A percentile compares a stretch with the other conserved stretches of the same genome.
Evolutionary conservation across 2,797 vertebrate genomes (phyloP).

Genomic region (Pagetopsis macropterus): DNA sequence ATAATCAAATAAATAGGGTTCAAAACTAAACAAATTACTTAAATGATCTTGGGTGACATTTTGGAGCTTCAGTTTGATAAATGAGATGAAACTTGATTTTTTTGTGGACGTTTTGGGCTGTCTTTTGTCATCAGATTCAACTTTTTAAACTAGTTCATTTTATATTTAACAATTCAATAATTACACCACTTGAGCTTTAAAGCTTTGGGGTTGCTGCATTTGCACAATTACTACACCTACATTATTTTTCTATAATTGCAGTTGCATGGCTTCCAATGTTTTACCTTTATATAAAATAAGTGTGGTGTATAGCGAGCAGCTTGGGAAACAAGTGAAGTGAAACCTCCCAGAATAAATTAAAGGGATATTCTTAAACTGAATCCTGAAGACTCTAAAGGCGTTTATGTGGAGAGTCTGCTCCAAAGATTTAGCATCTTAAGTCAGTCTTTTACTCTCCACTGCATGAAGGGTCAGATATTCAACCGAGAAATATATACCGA

Average conservation of each 20-base stretch:
- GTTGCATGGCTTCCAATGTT: not conserved
- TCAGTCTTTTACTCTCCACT: constrained; percentile 53
- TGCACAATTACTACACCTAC: no score
- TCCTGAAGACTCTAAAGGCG: constrained; percentile 33
- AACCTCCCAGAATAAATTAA: constrained; percentile 47
- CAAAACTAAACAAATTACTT: not conserved
- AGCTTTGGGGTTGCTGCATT: not conserved
- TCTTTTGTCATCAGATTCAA: not conserved
- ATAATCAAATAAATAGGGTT: not conserved
- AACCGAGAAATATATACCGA: constrained; percentile 42
- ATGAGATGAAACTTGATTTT: constrained; percentile 4
- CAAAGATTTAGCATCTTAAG: constrained; percentile 63
- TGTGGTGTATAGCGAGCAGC: not conserved
- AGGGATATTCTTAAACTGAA: constrained; percentile 25
- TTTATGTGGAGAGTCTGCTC: constrained; percentile 51
- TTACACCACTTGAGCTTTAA: not conserved
- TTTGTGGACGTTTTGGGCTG: not conserved
- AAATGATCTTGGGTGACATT: constrained; percentile 17
- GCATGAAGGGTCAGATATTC: constrained; percentile 60
- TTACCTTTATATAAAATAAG: not conserved
- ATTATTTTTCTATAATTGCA: not conserved
- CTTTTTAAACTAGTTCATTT: not conserved
- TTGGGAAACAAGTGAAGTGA: constrained; percentile 45
- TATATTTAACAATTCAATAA: not conserved
- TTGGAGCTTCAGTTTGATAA: constrained; percentile 17